Percentiles rank a stretch among this genome's conserved stretches.
Evolutionary conservation across 2,888 invertebrate species (phyloP).

Genomic region (Pristionchus maxplancki): DNA sequence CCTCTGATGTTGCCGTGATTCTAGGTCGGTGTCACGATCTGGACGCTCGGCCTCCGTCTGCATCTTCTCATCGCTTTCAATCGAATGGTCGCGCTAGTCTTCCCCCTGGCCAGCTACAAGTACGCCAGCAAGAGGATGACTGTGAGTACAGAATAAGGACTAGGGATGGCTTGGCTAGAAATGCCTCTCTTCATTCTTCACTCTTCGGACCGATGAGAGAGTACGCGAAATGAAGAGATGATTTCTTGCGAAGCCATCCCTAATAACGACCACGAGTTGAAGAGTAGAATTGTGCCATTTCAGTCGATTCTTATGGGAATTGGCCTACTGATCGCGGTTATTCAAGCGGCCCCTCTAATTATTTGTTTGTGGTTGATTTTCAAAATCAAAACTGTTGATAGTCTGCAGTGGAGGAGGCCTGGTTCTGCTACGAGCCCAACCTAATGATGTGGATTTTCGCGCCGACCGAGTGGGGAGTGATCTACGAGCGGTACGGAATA

Average conservation of each 20-base stretch:
- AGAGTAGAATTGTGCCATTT: not conserved
- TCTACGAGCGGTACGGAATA: not conserved
- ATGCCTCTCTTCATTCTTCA: too few relatives aligned
- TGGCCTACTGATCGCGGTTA: not conserved
- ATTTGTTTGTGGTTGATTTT: not conserved
- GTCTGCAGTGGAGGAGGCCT: not conserved
- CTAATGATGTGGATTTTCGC: not conserved
- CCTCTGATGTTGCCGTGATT: too few relatives aligned
- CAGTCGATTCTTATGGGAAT: not conserved
- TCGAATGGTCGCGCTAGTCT: not conserved
- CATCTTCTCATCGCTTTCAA: not conserved
- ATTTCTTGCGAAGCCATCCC: not conserved
- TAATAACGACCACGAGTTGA: too few relatives aligned
- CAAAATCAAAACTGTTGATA: not conserved
- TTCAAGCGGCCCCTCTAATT: not conserved
- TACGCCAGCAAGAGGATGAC: not conserved
- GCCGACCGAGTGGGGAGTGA: not conserved
- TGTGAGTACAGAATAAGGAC: not conserved
- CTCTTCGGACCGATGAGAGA: too few relatives aligned
- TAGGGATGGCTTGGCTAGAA: too few relatives aligned
- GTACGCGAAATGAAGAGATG: too few relatives aligned
- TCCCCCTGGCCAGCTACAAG: not conserved
- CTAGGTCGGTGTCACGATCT: not conserved
- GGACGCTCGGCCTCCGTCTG: not conserved
- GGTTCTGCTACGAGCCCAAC: not conserved